Conservation (phyloP, 2,797 vertebrate species). For the Pogonophryne albipinna region DNA sequence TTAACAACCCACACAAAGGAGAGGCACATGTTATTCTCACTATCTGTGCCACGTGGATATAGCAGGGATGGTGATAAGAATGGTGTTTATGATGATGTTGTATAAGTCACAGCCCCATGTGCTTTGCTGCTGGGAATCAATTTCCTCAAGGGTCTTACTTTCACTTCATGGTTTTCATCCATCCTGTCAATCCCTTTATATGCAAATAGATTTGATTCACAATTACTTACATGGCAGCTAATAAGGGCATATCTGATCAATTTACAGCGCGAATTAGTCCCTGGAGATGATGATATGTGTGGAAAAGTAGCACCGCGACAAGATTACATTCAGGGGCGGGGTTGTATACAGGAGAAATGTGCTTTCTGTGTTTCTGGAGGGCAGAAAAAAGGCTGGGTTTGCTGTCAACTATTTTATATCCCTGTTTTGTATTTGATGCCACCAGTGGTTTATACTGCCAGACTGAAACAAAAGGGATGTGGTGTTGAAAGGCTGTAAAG, state of each 20-base stretch:
- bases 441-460: constrained; percentile 22
- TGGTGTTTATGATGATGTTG: not conserved
- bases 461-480: constrained; percentile 46
- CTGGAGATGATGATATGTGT: constrained; percentile 3
- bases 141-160: constrained; percentile 26
- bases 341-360: not conserved
- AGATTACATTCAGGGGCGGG: not conserved
- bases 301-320: not conserved
- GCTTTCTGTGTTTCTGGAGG: constrained; percentile 16
- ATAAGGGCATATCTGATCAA: constrained; percentile 36
- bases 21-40: not conserved
- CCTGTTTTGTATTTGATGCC: constrained; percentile 22
- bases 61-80: constrained; percentile 1
- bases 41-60: not conserved
- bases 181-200: constrained; percentile 26
- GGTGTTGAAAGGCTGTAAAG: constrained; percentile 31
- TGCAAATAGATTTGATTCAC: constrained; percentile 27
- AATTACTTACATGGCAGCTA: constrained; percentile 43
- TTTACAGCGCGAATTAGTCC: constrained; percentile 42
- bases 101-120: constrained; percentile 5
- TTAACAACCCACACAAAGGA: not conserved
- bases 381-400: constrained; percentile 17
- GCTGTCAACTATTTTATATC: constrained; percentile 3
- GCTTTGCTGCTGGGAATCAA: not conserved
- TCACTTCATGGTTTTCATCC: constrained; percentile 43